Evolutionary conservation across 1,140 invertebrate genomes (phyloP), one percentile per base, ranked within the genome.

Genomic region (Hycleus phaleratus): DNA sequence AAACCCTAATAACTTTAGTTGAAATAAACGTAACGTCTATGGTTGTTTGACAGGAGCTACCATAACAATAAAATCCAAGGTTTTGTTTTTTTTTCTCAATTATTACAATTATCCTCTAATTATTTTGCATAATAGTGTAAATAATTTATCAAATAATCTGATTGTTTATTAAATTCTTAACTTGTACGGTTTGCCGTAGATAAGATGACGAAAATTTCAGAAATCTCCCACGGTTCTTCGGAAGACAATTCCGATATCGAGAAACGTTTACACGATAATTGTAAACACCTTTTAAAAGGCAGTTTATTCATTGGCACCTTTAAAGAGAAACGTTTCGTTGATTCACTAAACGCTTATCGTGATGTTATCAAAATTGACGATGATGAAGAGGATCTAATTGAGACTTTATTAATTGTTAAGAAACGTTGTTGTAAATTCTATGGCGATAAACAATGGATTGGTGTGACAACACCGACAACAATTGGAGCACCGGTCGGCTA

Each of bases 321-420:
- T 55, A 45, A 60, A 38, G 66, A 70, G 58, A 63, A 67, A 50
- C 61, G 66, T 6, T 62, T 57, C 48, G 68, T 70, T n/a, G 53
- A 63, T 44, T 12, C 51, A n/a, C 38, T 70, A 7, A 55, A 60
- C 7, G 50, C 58, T 2, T 70, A 70, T 46, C 49, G 66, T 42
- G 63, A 68, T 49, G 61, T 70, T 0, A 59, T 70, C 1, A 67
- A 54, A 56, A 48, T 70, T 9, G 26, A 43, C 25, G 43, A 51
- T 10, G 53, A 54, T 38, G 68, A 70, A 56, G 46, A 52, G 8
- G 50, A 65, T 4, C 63, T 70, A 10, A 68, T 67, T 42, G 51
- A 54, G 38, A 66, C 67, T 52, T 26, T 70, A 0, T 39, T 40
- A 10, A 45, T 50, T 38, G 66, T 65, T 3, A 63, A 56, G 12